phyloP scores from a whole-genome alignment of 2,888 invertebrate species.

The Aleiodes alternator region DNA sequence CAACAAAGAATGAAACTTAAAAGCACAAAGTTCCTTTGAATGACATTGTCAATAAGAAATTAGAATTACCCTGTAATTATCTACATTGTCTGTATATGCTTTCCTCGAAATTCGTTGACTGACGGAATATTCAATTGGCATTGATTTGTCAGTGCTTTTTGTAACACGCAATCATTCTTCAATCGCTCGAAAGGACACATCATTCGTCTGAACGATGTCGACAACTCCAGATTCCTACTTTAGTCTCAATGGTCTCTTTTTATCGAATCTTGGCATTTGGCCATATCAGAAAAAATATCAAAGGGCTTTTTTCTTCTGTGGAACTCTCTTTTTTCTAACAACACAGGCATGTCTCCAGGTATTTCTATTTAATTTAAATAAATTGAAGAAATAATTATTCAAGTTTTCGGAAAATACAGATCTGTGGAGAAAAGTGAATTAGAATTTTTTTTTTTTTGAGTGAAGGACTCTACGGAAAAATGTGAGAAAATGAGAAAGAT shows the following conservation, averaged over 20 bases:
- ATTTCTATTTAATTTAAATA: neutral
- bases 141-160: neutral
- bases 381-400: no score
- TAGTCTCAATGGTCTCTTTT: conserved; percentile 49
- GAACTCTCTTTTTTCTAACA: conserved; percentile 52
- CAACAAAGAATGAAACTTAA: no score
- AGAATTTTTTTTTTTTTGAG: no score
- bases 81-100: neutral
- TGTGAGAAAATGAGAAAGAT: no score
- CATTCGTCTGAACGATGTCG: conserved; percentile 42
- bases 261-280: conserved; percentile 58
- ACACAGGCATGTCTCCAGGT: conserved; percentile 59
- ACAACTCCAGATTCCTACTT: conserved; percentile 40
- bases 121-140: neutral
- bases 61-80: conserved; percentile 9
- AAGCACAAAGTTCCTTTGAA: no score
- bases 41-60: neutral
- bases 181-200: conserved; percentile 15
- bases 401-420: no score
- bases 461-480: no score
- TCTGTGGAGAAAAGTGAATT: no score
- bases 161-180: conserved; percentile 2
- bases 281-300: conserved; percentile 57
- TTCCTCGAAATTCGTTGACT: neutral
- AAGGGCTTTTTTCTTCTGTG: conserved; percentile 48